phyloP scores from a whole-genome alignment of 2,797 vertebrate genomes.

The Crenuchus spilurus region DNA sequence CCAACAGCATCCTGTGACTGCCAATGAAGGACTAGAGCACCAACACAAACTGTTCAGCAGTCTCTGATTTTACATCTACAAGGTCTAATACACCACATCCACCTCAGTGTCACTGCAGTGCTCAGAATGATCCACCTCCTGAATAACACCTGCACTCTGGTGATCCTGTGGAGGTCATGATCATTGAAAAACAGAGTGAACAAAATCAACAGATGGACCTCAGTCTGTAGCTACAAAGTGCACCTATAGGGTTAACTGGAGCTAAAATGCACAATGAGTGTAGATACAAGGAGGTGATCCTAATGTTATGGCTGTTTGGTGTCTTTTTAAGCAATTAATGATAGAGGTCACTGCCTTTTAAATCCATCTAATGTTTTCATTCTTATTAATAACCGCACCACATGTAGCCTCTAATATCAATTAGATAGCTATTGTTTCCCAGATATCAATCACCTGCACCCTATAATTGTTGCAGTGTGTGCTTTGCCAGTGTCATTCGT shows the following conservation, averaged over 20 bases:
- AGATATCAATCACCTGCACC: constrained; percentile 63
- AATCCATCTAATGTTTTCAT: constrained; percentile 33
- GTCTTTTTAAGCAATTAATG: no score
- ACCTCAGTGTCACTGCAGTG: background rate
- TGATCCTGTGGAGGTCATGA: no score
- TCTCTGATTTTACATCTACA: constrained; percentile 37
- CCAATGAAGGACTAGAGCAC: no score
- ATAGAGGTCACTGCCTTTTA: background rate
- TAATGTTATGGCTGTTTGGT: no score
- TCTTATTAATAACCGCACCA: constrained; percentile 56
- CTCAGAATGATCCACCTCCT: no score
- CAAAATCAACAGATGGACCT: background rate
- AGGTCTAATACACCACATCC: background rate
- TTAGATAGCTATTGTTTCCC: constrained; percentile 62
- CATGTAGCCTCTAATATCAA: constrained; percentile 61
- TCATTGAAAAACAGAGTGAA: background rate
- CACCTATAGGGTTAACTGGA: no score
- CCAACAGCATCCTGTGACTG: no score
- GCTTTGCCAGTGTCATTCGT: constrained; percentile 66
- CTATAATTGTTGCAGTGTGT: constrained; percentile 70
- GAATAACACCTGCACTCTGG: no score
- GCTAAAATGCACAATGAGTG: no score
- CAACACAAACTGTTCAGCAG: no score
- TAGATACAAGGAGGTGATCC: no score
- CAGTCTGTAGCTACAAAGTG: no score